Evolutionary conservation across 2,888 invertebrate genomes (phyloP).

Genomic region (Tetropium fuscum): DNA sequence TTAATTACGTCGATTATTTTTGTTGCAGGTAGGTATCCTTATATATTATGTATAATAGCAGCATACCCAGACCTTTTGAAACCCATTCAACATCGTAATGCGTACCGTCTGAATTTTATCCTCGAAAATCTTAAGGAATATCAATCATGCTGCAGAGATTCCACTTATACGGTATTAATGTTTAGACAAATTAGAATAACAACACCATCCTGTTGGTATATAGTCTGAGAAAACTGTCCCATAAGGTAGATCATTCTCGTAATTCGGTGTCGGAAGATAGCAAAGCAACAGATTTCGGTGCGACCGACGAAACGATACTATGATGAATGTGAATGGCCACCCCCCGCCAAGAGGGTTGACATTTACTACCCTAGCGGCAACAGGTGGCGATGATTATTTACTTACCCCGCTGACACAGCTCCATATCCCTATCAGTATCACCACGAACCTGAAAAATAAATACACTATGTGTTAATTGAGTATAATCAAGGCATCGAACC

Average conservation of each 20-base stretch:
- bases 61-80: too few species aligned
- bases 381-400: conserved; percentile 27
- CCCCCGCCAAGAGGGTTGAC: conserved; percentile 9
- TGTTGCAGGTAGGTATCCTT: too few species aligned
- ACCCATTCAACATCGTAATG: too few species aligned
- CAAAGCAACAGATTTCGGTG: conserved; percentile 5
- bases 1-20: too few species aligned
- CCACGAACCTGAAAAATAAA: conserved; percentile 67
- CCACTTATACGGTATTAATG: conserved; percentile 23
- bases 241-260: background rate
- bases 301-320: conserved; percentile 5
- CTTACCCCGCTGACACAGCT: conserved; percentile 68
- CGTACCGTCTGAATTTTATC: too few species aligned
- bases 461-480: conserved; percentile 9
- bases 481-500: too few species aligned
- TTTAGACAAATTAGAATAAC: conserved; percentile 33
- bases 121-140: too few species aligned
- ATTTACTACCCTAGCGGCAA: conserved; percentile 9
- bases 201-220: conserved; percentile 21
- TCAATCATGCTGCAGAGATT: too few species aligned
- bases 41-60: too few species aligned
- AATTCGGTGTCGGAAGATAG: conserved; percentile 16
- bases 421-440: conserved; percentile 65
- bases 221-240: conserved; percentile 1
- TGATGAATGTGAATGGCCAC: conserved; percentile 14